Evolutionary conservation across 2,888 invertebrate species (phyloP).

Genomic region (Pyrochroa serraticornis): DNA sequence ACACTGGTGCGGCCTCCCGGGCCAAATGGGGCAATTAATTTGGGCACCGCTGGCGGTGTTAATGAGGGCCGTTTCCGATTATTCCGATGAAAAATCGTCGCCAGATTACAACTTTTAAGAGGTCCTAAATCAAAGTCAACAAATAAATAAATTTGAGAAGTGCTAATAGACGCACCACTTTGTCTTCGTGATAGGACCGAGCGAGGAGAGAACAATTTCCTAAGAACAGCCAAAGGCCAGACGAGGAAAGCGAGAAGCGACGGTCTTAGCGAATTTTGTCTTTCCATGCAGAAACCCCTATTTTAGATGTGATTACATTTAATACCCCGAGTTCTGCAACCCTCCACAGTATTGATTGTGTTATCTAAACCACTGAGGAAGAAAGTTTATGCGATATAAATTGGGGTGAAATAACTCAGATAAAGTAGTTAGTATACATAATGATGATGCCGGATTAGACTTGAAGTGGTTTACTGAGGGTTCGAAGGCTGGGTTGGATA

Average conservation of each 20-base stretch:
- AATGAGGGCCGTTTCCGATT: slow-evolving; percentile 13
- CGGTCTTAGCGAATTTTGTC: slow-evolving; percentile 23
- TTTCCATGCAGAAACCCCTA: slow-evolving; percentile 31
- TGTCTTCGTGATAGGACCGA: slow-evolving; percentile 28
- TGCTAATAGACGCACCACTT: slow-evolving; percentile 34
- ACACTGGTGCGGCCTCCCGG: no score
- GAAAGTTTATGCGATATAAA: slow-evolving; percentile 29
- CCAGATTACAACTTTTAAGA: slow-evolving; percentile 24
- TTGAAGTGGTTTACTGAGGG: slow-evolving; percentile 4
- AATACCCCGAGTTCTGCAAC: slow-evolving; percentile 28
- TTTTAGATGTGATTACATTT: slow-evolving; percentile 35
- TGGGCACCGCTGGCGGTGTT: background rate
- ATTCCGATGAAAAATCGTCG: slow-evolving; percentile 18
- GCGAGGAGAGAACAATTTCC: slow-evolving; percentile 7
- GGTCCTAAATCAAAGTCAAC: slow-evolving; percentile 35
- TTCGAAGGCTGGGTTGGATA: no score
- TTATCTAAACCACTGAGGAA: slow-evolving; percentile 30
- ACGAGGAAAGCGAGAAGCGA: no score
- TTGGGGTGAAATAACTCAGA: slow-evolving; percentile 28
- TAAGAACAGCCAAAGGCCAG: no score
- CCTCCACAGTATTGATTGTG: slow-evolving; percentile 26
- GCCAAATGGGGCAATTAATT: background rate
- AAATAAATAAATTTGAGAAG: slow-evolving; percentile 34
- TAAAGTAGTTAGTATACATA: slow-evolving; percentile 24
- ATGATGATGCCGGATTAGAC: slow-evolving; percentile 24